These are phyloP conservation scores for Porites lobata DNA, from an alignment of 92 coral and sea anemone species.

Conservation along the genomic window DNA sequence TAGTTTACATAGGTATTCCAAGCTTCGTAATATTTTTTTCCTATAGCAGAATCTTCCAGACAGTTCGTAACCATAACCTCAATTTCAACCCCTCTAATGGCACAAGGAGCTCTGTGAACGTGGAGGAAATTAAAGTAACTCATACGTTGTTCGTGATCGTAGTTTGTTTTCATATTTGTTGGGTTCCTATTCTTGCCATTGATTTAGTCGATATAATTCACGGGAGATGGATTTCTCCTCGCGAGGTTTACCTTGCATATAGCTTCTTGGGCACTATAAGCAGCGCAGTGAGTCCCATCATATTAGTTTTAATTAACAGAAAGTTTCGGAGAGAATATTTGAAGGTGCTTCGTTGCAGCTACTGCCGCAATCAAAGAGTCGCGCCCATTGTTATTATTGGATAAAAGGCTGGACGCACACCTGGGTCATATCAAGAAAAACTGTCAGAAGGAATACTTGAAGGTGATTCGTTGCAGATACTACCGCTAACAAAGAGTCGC, in stretches of 20 bases:
- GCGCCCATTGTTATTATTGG: no score
- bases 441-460: no score
- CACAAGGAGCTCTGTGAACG: background rate
- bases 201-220: background rate
- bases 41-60: background rate
- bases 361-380: background rate
- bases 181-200: background rate
- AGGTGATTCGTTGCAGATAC: no score
- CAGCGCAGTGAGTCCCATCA: slow-evolving; percentile 56
- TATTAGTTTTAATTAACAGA: slow-evolving; percentile 61
- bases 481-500: no score
- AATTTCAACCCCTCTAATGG: background rate
- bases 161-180: background rate
- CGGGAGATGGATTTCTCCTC: no score
- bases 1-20: background rate
- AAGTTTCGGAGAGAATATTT: slow-evolving; percentile 48
- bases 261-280: slow-evolving; percentile 44
- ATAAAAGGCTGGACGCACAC: no score
- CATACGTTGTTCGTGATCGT: background rate
- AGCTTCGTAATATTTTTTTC: background rate
- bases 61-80: background rate
- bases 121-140: background rate
- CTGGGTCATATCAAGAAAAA: no score
- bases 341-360: slow-evolving; percentile 10
- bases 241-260: slow-evolving; percentile 48